Base-by-base conservation (phyloP, 1,140 invertebrate genomes). In the Drosophila tropicalis region DNA sequence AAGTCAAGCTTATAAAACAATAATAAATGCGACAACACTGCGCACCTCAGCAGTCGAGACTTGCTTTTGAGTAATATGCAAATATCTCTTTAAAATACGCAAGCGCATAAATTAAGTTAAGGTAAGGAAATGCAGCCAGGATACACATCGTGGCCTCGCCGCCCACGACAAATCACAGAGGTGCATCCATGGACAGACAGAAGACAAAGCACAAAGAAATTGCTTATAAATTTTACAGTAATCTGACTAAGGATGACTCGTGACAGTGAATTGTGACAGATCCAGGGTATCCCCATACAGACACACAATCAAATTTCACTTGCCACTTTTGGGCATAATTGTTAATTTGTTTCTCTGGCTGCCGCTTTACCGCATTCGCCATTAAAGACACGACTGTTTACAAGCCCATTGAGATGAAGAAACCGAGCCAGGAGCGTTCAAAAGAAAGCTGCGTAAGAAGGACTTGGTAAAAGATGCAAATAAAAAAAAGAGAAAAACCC, bases 61-160 rank as follows among this genome's bases (percentile, higher is more conserved):
- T 68, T 79, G 83, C 68, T 87, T 25, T 87, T 87, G 84, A 89
- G 84, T 89, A 87, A 87, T 89, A 89, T 89, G 84, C 84, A 89
- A 89, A 90, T 89, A 66, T 56, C 55, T 73, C 69, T 89, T 58
- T 34, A 89, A 71, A 84, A 90, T 89, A 80, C 80, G 73, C 70
- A 70, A 44, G 70, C 80, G 69, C 77, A 89, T 87, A 84, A 87
- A 87, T 89, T 80, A 87, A 66, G 66, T 89, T 78, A 87, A 66
- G 66, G 70, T 76, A 82, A 87, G 83, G 83, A 87, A 87, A 80
- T 82, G 72, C 83, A 70, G 41, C 54, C 84, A 87, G 84, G 84
- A 89, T 62, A 51, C 61, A 36, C 34, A 39, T 22, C 10, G 1
- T 17, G 29, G 15, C 6, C 34, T 12, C 76, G 67, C 69, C 83